These are phyloP conservation scores for Orchestes rusci DNA, from an alignment of 2,888 invertebrate genomes.

Conservation along the genomic window DNA sequence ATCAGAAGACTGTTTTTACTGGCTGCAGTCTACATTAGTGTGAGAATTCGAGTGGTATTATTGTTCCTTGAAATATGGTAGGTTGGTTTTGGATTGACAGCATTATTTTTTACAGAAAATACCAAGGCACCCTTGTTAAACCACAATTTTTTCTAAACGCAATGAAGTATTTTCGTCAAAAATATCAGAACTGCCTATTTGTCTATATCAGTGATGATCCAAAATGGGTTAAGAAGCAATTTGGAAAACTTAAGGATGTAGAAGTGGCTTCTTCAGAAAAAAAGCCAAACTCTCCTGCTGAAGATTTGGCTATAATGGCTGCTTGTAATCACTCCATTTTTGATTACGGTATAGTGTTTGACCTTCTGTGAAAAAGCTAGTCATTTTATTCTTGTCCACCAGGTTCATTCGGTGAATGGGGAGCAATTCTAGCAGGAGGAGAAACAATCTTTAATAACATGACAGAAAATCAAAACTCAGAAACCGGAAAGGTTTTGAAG, in stretches of 20 bases:
- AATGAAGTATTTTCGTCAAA: conserved; percentile 43
- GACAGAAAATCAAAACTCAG: too few species aligned
- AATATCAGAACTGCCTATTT: conserved; percentile 42
- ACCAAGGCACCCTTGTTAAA: conserved; percentile 42
- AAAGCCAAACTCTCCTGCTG: conserved; percentile 39
- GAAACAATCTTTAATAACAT: not conserved
- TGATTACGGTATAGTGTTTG: conserved; percentile 49
- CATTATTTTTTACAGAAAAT: conserved; percentile 38
- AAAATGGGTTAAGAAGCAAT: conserved; percentile 43
- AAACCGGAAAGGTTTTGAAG: too few species aligned
- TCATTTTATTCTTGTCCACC: too few species aligned
- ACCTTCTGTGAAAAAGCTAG: too few species aligned
- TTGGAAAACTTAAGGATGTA: conserved; percentile 39
- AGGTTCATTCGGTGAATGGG: too few species aligned
- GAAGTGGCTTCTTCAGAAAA: conserved; percentile 42
- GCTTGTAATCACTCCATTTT: conserved; percentile 49
- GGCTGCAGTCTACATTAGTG: too few species aligned
- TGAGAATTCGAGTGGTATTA: too few species aligned
- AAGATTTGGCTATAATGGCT: conserved; percentile 46
- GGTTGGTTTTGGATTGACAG: too few species aligned
- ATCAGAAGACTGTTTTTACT: too few species aligned
- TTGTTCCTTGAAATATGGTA: too few species aligned
- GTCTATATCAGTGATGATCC: conserved; percentile 47
- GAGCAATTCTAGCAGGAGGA: too few species aligned
- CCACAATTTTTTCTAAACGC: conserved; percentile 42